These are phyloP conservation scores for Hesperophylax magnus DNA, from an alignment of 1,140 invertebrate species.

Conservation along the genomic window DNA sequence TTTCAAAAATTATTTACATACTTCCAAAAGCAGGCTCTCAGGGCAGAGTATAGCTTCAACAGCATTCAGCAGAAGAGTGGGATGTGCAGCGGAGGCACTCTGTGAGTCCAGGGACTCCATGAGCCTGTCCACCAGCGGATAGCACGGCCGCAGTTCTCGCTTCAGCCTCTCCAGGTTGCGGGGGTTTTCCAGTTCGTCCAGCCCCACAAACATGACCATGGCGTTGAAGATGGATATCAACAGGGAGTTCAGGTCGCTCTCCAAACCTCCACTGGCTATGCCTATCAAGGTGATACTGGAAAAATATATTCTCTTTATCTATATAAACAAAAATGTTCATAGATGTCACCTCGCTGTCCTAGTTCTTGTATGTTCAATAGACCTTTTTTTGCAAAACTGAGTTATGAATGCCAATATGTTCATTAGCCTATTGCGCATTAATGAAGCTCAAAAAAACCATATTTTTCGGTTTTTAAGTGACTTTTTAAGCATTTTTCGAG, in stretches of 20 bases:
- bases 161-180: conserved; percentile 86
- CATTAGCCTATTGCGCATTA: too few relatives aligned
- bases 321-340: too few relatives aligned
- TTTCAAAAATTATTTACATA: conserved; percentile 59
- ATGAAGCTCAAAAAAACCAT: too few relatives aligned
- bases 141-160: conserved; percentile 82
- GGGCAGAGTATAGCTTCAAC: conserved; percentile 77
- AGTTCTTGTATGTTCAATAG: too few relatives aligned
- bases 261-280: conserved; percentile 76
- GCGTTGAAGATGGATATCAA: conserved; percentile 81
- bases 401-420: too few relatives aligned
- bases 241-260: conserved; percentile 75
- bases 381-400: too few relatives aligned
- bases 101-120: conserved; percentile 80
- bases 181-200: conserved; percentile 81
- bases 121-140: conserved; percentile 80
- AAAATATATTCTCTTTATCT: conserved; percentile 55
- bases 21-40: conserved; percentile 82
- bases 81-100: conserved; percentile 71
- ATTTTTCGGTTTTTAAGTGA: too few relatives aligned
- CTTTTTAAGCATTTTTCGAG: too few relatives aligned
- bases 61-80: conserved; percentile 75
- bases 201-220: conserved; percentile 83
- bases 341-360: too few relatives aligned
- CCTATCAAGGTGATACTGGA: conserved; percentile 77